Percentiles rank a stretch among this genome's conserved stretches.
Conservation (phyloP, 2,888 invertebrate genomes). For the Alloplasta piceator region DNA sequence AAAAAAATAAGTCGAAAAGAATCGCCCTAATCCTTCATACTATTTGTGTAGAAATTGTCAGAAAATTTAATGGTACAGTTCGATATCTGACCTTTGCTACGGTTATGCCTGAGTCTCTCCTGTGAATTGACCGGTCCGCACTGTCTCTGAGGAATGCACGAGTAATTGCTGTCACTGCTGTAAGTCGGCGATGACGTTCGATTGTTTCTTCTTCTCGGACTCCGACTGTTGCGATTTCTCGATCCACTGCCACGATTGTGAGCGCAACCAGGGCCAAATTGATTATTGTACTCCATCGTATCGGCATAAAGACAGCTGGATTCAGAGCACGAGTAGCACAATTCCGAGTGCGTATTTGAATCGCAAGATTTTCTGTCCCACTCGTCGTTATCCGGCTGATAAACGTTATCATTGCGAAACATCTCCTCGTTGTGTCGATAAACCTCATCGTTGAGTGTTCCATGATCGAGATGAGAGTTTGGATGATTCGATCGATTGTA, state of each 20-base stretch:
- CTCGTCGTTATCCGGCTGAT: constrained; percentile 80
- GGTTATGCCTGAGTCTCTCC: constrained; percentile 81
- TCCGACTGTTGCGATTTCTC: constrained; percentile 77
- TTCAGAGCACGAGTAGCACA: constrained; percentile 82
- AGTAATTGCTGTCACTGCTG: constrained; percentile 82
- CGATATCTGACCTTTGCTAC: constrained; percentile 78
- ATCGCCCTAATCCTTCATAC: too few species aligned
- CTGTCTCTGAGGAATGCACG: constrained; percentile 80
- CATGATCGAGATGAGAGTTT: constrained; percentile 75
- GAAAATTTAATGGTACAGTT: too few species aligned
- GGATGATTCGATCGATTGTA: constrained; percentile 73
- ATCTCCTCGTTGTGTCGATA: constrained; percentile 80
- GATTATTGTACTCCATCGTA: constrained; percentile 80
- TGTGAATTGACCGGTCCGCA: constrained; percentile 80
- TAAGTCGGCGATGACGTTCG: constrained; percentile 80
- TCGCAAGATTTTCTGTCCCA: constrained; percentile 83
- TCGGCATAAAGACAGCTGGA: constrained; percentile 82
- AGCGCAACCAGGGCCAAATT: constrained; percentile 74
- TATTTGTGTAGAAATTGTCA: too few species aligned
- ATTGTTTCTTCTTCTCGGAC: constrained; percentile 79
- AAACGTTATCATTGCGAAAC: constrained; percentile 77
- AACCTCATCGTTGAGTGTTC: constrained; percentile 77
- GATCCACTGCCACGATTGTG: constrained; percentile 75
- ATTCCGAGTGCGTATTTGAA: constrained; percentile 81
- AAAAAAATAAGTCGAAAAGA: too few species aligned